These are phyloP conservation scores for Karalla daura DNA, from an alignment of 2,797 vertebrate genomes.

Conservation along the genomic window DNA sequence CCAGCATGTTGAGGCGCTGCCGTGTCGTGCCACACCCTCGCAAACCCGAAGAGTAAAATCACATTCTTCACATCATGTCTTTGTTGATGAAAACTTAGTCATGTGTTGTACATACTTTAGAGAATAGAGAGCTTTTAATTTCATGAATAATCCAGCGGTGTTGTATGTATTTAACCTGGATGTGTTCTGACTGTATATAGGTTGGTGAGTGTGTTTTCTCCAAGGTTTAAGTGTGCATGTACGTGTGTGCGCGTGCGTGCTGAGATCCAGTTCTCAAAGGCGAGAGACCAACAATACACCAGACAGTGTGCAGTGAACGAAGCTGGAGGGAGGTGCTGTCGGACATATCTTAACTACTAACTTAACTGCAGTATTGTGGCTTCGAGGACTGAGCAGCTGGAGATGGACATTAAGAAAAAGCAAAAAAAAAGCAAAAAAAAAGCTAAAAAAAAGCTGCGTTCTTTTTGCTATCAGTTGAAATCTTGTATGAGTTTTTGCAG, in stretches of 20 bases:
- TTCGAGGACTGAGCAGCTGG: slow-evolving; percentile 16
- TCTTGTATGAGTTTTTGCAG: not conserved
- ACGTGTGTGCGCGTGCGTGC: not conserved
- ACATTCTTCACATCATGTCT: slow-evolving; percentile 18
- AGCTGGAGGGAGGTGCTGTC: too few relatives aligned
- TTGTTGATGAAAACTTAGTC: slow-evolving; percentile 15
- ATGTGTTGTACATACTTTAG: slow-evolving; percentile 37
- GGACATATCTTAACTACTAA: too few relatives aligned
- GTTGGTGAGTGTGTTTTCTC: slow-evolving; percentile 27
- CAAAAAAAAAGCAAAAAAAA: not conserved
- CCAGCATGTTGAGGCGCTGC: slow-evolving; percentile 57
- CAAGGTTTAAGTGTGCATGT: slow-evolving; percentile 4
- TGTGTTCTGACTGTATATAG: slow-evolving; percentile 38
- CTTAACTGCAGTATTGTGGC: not conserved
- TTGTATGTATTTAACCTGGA: slow-evolving; percentile 56
- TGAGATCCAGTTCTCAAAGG: slow-evolving; percentile 1
- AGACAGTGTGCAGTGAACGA: not conserved
- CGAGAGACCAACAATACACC: slow-evolving; percentile 11
- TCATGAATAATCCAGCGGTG: slow-evolving; percentile 18
- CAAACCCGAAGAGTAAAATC: slow-evolving; percentile 6
- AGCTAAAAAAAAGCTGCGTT: not conserved
- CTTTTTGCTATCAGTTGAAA: not conserved
- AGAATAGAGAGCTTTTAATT: slow-evolving; percentile 31
- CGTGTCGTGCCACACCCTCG: slow-evolving; percentile 58
- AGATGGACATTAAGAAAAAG: slow-evolving; percentile 4